A percentile compares a stretch with the other conserved stretches of the same genome.
These are phyloP conservation scores for Eupeodes corollae DNA, from an alignment of 1,140 invertebrate genomes.

Conservation along the genomic window DNA sequence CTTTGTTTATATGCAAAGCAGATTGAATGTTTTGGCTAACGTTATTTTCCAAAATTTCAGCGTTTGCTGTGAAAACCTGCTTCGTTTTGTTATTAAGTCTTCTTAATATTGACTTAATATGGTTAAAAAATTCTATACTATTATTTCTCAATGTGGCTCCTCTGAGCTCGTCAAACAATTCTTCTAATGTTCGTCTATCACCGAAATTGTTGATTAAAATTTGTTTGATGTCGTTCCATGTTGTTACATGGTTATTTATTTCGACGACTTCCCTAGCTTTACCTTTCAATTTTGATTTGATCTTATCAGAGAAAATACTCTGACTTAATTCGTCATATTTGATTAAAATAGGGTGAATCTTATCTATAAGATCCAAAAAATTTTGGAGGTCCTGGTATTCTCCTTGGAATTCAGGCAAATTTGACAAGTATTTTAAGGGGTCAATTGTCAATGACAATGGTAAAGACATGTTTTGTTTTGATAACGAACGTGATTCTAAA, in stretches of 20 bases:
- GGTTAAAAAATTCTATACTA: too few species aligned
- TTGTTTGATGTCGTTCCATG: not conserved
- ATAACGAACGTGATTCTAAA: too few species aligned
- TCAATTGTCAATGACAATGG: too few species aligned
- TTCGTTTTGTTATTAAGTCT: too few species aligned
- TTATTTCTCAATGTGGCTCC: conserved; percentile 1
- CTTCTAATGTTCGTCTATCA: not conserved
- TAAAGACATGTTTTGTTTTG: too few species aligned
- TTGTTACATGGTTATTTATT: conserved; percentile 2
- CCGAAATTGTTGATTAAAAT: conserved; percentile 5
- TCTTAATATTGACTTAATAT: too few species aligned
- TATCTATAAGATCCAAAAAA: not conserved
- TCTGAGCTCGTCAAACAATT: conserved; percentile 1
- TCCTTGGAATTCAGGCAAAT: not conserved
- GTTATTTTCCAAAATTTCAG: not conserved
- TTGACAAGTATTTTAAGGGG: conserved; percentile 4
- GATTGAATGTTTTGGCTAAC: not conserved
- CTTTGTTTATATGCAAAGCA: not conserved
- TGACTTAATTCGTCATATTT: conserved; percentile 1
- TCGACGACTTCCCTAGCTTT: conserved; percentile 3
- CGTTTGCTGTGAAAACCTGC: too few species aligned
- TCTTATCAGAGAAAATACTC: not conserved
- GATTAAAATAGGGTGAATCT: not conserved
- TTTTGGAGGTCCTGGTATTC: not conserved
- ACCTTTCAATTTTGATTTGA: conserved; percentile 3